Evolutionary conservation across 64 coral and sea anemone species (phyloP).

Genomic region (Montipora sp.): DNA sequence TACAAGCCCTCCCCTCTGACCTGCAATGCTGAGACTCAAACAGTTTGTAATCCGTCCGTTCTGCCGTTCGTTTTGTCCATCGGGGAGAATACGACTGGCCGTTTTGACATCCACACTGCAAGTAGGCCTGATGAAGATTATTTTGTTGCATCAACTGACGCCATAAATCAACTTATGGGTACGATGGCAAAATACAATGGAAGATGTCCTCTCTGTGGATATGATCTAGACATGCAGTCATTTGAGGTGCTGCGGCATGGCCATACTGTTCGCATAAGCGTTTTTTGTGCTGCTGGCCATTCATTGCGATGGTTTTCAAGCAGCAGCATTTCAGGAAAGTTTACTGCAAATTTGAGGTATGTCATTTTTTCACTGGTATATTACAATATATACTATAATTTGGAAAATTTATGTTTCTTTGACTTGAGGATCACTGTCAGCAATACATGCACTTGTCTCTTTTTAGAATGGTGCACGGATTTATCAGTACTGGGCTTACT

Average conservation of each 20-base stretch:
- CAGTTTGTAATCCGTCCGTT: not conserved
- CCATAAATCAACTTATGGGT: conserved; percentile 2
- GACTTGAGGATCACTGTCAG: too few relatives aligned
- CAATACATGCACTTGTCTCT: not conserved
- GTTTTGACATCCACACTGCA: conserved; percentile 30
- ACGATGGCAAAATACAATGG: conserved; percentile 10
- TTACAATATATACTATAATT: too few relatives aligned
- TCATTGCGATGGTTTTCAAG: conserved; percentile 40
- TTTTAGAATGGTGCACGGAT: not conserved
- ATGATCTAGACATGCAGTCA: conserved; percentile 10
- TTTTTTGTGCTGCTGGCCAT: conserved; percentile 39
- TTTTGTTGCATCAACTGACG: conserved; percentile 31
- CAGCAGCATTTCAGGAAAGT: not conserved
- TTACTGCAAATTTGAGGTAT: not conserved
- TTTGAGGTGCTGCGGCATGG: too few relatives aligned
- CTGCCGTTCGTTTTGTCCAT: not conserved
- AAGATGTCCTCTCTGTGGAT: conserved; percentile 39
- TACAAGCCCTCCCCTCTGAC: not conserved
- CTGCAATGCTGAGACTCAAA: conserved; percentile 16
- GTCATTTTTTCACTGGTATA: not conserved
- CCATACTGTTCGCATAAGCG: not conserved
- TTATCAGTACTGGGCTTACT: not conserved
- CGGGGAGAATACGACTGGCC: conserved; percentile 18
- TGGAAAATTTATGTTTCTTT: not conserved
- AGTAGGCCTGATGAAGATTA: conserved; percentile 14